phyloP scores from a whole-genome alignment of 1,140 invertebrate species.

The Propsilocerus akamusi region DNA sequence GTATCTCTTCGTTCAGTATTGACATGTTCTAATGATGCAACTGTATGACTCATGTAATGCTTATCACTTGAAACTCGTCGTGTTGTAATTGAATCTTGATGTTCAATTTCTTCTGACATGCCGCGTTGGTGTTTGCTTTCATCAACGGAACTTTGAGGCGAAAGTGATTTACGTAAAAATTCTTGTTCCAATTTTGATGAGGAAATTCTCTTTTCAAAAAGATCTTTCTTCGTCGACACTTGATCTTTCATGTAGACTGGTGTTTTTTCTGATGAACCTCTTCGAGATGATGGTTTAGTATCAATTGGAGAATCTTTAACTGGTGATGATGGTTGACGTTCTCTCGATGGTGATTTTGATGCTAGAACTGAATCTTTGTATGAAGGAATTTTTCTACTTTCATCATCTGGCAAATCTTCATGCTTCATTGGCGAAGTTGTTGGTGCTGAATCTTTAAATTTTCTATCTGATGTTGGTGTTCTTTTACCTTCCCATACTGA shows the following conservation, averaged over 20 bases:
- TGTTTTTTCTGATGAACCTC: neutral
- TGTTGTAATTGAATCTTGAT: no score
- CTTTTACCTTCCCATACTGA: conserved; percentile 22
- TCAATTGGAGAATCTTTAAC: neutral
- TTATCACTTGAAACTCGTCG: neutral
- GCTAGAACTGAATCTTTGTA: neutral
- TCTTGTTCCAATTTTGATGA: neutral
- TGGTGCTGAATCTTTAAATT: neutral
- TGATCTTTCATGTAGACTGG: conserved; percentile 1
- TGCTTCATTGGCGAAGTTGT: neutral
- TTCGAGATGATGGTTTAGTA: neutral
- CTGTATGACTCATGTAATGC: conserved; percentile 22
- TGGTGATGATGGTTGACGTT: neutral
- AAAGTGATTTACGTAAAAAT: neutral
- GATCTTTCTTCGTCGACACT: conserved; percentile 11
- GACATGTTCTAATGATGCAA: conserved; percentile 21
- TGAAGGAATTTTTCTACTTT: conserved; percentile 5
- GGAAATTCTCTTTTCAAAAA: conserved; percentile 10
- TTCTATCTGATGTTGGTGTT: neutral
- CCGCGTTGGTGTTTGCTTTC: neutral
- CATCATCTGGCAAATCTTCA: neutral
- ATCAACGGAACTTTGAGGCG: neutral
- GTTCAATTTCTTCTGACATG: neutral
- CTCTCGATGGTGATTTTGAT: neutral
- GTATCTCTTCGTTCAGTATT: neutral